phyloP scores from a whole-genome alignment of 1,140 invertebrate genomes.

The Battus philenor region DNA sequence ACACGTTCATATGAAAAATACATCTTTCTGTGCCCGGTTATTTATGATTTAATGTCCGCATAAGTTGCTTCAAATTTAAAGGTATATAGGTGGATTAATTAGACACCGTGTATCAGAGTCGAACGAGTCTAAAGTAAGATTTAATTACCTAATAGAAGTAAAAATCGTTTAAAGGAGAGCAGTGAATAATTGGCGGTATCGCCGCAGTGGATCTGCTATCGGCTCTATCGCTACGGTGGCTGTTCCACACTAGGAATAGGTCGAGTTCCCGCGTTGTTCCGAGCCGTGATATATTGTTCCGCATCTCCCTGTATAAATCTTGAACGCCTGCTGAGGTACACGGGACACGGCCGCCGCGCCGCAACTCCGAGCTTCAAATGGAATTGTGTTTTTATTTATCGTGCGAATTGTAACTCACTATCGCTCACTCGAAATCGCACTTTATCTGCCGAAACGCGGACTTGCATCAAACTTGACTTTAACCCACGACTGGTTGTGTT shows the following conservation, averaged over 20 bases:
- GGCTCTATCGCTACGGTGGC: slow-evolving; percentile 60
- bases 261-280: slow-evolving; percentile 66
- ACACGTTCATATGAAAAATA: slow-evolving; percentile 72
- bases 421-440: slow-evolving; percentile 66
- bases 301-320: slow-evolving; percentile 72
- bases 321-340: slow-evolving; percentile 74
- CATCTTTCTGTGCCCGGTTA: slow-evolving; percentile 65
- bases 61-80: slow-evolving; percentile 56
- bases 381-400: slow-evolving; percentile 76
- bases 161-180: not conserved
- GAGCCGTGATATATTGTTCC: slow-evolving; percentile 71
- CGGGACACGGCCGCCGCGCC: slow-evolving; percentile 59
- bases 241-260: slow-evolving; percentile 65
- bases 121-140: slow-evolving; percentile 1
- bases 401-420: slow-evolving; percentile 67
- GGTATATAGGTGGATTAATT: slow-evolving; percentile 34
- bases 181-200: slow-evolving; percentile 32
- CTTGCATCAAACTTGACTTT: slow-evolving; percentile 36
- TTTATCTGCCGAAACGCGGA: slow-evolving; percentile 62
- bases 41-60: slow-evolving; percentile 68
- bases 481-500: slow-evolving; percentile 15
- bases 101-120: slow-evolving; percentile 19
- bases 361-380: slow-evolving; percentile 66
- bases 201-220: slow-evolving; percentile 57
- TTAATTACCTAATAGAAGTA: slow-evolving; percentile 9